Conservation (phyloP, 2,113 vertebrate species). For the Peromyscus leucopus region DNA sequence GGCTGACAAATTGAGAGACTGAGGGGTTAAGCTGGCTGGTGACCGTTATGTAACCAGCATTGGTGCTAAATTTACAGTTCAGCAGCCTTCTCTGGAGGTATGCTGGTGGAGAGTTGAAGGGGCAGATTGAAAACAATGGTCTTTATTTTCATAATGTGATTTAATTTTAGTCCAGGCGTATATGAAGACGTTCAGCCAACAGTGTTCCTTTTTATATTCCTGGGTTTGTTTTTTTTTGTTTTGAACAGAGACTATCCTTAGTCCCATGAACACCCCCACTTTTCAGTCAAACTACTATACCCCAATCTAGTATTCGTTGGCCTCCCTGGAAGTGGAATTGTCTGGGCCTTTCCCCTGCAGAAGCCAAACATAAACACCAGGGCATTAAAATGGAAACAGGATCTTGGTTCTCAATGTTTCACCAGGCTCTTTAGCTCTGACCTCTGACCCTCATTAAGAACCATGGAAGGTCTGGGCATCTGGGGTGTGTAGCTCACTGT, state of each 20-base stretch:
- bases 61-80: slow-evolving; percentile 74
- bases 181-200: slow-evolving; percentile 72
- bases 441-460: slow-evolving; percentile 90
- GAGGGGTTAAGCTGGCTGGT: slow-evolving; percentile 53
- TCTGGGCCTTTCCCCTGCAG: slow-evolving; percentile 87
- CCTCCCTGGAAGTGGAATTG: slow-evolving; percentile 87
- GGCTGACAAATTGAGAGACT: slow-evolving; percentile 62
- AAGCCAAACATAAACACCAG: slow-evolving; percentile 89
- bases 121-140: slow-evolving; percentile 77
- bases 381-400: slow-evolving; percentile 91
- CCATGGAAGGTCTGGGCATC: slow-evolving; percentile 86
- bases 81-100: slow-evolving; percentile 56
- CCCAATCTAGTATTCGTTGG: slow-evolving; percentile 84
- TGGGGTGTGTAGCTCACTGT: slow-evolving; percentile 83
- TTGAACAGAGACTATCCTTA: slow-evolving; percentile 84
- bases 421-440: slow-evolving; percentile 89
- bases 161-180: slow-evolving; percentile 75
- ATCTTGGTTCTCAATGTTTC: slow-evolving; percentile 89
- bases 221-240: slow-evolving; percentile 59
- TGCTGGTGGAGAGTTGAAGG: slow-evolving; percentile 77
- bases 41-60: slow-evolving; percentile 67
- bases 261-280: slow-evolving; percentile 75
- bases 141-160: slow-evolving; percentile 75
- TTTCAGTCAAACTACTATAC: slow-evolving; percentile 86
- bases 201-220: slow-evolving; percentile 72